phyloP scores from a whole-genome alignment of 2,888 invertebrate species.

The Portevinia maculata region DNA sequence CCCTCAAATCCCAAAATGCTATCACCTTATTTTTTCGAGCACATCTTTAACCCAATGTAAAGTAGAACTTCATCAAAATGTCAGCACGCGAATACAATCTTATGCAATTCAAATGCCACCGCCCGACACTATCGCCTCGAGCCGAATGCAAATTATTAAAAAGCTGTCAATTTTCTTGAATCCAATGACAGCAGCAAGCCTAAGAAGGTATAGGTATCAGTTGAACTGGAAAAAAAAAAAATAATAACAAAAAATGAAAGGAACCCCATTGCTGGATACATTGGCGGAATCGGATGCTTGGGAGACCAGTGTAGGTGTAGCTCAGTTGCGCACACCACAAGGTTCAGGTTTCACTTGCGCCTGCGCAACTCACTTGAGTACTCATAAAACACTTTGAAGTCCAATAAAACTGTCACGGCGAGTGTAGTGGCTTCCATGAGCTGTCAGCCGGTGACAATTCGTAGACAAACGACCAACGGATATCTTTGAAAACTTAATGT shows the following conservation, averaged over 20 bases:
- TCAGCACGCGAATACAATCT: constrained; percentile 56
- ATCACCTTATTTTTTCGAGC: constrained; percentile 28
- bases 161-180: constrained; percentile 72
- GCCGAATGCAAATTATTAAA: constrained; percentile 71
- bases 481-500: constrained; percentile 49
- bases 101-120: constrained; percentile 49
- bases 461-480: constrained; percentile 69
- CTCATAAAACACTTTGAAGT: constrained; percentile 82
- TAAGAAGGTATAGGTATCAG: constrained; percentile 34
- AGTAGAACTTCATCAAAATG: constrained; percentile 66
- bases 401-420: constrained; percentile 82
- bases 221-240: constrained; percentile 5
- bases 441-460: constrained; percentile 65
- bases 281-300: constrained; percentile 18
- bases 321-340: constrained; percentile 25
- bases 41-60: constrained; percentile 54
- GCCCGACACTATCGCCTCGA: constrained; percentile 63
- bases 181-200: constrained; percentile 67
- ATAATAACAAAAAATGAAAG: constrained; percentile 1
- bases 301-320: constrained; percentile 44
- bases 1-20: not conserved
- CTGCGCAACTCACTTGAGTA: constrained; percentile 75
- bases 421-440: constrained; percentile 71
- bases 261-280: constrained; percentile 38
- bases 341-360: constrained; percentile 66